Evolutionary conservation across 2,113 vertebrate genomes (phyloP).

Genomic region (Corythaixoides concolor): DNA sequence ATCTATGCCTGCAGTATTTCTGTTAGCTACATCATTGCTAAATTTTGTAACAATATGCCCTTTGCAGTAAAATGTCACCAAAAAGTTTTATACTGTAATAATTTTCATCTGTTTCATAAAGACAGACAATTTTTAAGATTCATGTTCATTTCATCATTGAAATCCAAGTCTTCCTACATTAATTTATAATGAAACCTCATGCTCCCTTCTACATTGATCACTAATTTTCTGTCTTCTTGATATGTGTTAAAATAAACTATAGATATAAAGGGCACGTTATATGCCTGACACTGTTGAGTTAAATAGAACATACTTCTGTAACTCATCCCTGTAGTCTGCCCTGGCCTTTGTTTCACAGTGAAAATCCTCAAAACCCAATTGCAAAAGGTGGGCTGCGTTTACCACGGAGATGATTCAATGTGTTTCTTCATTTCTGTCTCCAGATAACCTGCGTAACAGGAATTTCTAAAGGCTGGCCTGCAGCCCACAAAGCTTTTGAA

Average conservation of each 20-base stretch:
- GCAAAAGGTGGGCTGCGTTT: neutral
- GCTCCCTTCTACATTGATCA: constrained; percentile 60
- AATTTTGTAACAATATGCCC: constrained; percentile 67
- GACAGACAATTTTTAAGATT: constrained; percentile 68
- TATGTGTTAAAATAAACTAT: constrained; percentile 73
- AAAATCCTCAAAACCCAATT: neutral
- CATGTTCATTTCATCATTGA: constrained; percentile 66
- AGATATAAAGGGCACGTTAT: constrained; percentile 67
- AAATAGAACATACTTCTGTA: constrained; percentile 47
- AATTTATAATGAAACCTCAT: constrained; percentile 69
- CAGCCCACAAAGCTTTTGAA: neutral
- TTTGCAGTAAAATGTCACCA: constrained; percentile 69
- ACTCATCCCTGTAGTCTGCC: constrained; percentile 34
- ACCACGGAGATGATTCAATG: neutral
- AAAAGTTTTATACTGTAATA: constrained; percentile 65
- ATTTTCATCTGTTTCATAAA: constrained; percentile 66
- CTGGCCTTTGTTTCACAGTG: constrained; percentile 14
- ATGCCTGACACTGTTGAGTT: constrained; percentile 54
- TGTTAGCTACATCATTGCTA: constrained; percentile 39
- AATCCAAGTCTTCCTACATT: constrained; percentile 53
- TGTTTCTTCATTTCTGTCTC: neutral
- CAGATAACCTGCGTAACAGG: neutral
- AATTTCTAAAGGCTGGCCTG: neutral
- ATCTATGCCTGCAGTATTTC: constrained; percentile 37
- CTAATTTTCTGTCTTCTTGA: constrained; percentile 67